These are phyloP conservation scores for Drosophila quinaria DNA, from an alignment of 2,888 invertebrate species.

Conservation along the genomic window DNA sequence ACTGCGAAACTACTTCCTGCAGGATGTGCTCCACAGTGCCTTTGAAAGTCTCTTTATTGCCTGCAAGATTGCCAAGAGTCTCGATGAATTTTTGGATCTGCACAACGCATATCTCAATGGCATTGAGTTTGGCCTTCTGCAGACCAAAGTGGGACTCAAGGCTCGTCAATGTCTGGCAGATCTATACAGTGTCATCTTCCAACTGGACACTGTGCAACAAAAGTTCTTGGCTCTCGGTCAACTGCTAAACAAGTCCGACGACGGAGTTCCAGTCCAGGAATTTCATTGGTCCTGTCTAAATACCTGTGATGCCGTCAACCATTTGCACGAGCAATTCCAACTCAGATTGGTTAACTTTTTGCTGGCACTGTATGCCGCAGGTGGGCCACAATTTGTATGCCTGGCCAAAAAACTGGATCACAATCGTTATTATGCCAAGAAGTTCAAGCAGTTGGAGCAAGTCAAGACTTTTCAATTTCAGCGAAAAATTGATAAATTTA, in stretches of 20 bases:
- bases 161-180: conserved; percentile 5
- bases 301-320: conserved; percentile 27
- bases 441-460: neutral
- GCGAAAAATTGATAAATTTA: neutral
- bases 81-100: conserved; percentile 48
- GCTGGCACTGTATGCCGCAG: conserved; percentile 1
- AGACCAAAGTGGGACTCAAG: neutral
- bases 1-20: conserved; percentile 27
- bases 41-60: conserved; percentile 6
- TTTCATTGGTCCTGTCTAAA: conserved; percentile 34
- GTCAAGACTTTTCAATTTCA: conserved; percentile 8
- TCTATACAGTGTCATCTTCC: conserved; percentile 35
- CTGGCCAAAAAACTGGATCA: conserved; percentile 39
- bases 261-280: neutral
- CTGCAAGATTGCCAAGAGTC: neutral
- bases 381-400: neutral
- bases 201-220: conserved; percentile 40
- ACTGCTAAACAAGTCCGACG: neutral
- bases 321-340: conserved; percentile 28
- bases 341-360: conserved; percentile 35
- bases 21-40: conserved; percentile 30
- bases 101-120: conserved; percentile 42
- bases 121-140: conserved; percentile 28
- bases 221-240: conserved; percentile 25
- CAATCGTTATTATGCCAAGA: neutral